A percentile compares a stretch with the other conserved stretches of the same genome.
Evolutionary conservation across 2,797 vertebrate species (phyloP).

Genomic region (Silurus aristotelis): DNA sequence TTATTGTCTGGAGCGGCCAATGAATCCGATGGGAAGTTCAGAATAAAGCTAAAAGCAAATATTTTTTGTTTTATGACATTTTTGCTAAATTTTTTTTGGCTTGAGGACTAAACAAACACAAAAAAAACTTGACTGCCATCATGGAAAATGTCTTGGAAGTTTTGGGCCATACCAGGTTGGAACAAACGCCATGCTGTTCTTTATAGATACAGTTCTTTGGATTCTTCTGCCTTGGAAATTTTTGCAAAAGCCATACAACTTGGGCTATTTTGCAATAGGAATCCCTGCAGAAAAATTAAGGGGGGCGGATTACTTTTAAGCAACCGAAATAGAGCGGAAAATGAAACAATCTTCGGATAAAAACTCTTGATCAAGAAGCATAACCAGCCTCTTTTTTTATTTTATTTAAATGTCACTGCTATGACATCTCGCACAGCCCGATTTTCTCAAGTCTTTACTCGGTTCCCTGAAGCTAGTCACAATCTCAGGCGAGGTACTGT

Average conservation of each 20-base stretch:
- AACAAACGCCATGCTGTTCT: not conserved
- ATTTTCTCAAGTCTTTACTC: not conserved
- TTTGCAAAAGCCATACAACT: not conserved
- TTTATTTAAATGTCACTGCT: constrained; percentile 1
- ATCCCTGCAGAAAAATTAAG: too few relatives aligned
- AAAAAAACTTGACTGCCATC: not conserved
- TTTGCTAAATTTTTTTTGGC: too few relatives aligned
- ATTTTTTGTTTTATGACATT: not conserved
- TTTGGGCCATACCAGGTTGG: not conserved
- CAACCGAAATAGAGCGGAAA: not conserved
- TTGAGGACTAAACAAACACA: not conserved
- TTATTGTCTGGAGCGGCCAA: constrained; percentile 28
- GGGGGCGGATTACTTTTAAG: not conserved
- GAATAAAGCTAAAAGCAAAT: not conserved
- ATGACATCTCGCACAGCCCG: not conserved
- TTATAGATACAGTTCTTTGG: not conserved
- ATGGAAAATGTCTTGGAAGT: not conserved
- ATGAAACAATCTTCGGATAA: not conserved
- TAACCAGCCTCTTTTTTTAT: not conserved
- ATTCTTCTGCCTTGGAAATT: not conserved
- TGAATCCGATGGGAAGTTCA: constrained; percentile 23
- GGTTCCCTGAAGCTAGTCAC: constrained; percentile 1
- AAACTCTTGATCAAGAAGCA: not conserved
- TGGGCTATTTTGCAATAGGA: not conserved
- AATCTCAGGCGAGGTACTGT: not conserved